These are phyloP conservation scores for Drosophila subpulchrella DNA, from an alignment of 1,140 invertebrate species.

Conservation along the genomic window DNA sequence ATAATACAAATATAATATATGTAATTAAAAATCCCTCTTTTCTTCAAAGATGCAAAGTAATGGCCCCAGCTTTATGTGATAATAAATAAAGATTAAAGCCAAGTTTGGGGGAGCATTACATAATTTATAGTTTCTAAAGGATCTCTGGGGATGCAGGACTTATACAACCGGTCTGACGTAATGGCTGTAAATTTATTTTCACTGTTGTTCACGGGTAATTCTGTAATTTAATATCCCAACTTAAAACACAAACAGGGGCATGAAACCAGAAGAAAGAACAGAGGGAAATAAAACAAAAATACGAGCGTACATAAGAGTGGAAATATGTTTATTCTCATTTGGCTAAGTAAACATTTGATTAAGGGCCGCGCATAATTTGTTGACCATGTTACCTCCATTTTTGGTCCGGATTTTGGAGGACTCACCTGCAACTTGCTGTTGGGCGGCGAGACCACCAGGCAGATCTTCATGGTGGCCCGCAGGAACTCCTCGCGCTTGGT, in stretches of 20 bases:
- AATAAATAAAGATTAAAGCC: constrained; percentile 2
- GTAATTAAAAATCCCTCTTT: too few relatives aligned
- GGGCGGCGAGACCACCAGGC: constrained; percentile 83
- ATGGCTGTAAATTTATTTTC: constrained; percentile 17
- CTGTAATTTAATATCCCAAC: constrained; percentile 44
- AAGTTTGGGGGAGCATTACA: neutral
- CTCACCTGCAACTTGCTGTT: constrained; percentile 83
- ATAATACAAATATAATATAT: too few relatives aligned
- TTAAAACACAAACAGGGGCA: constrained; percentile 33
- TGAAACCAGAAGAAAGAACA: constrained; percentile 1
- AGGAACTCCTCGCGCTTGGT: constrained; percentile 85
- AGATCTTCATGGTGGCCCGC: constrained; percentile 84
- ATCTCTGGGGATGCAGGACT: neutral
- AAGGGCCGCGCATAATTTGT: constrained; percentile 43
- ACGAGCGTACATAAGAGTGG: constrained; percentile 39
- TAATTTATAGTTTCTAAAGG: constrained; percentile 16
- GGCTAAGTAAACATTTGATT: constrained; percentile 55
- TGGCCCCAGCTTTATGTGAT: neutral
- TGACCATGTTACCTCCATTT: constrained; percentile 5
- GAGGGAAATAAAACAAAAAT: constrained; percentile 48
- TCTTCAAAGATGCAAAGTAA: neutral
- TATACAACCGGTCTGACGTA: neutral
- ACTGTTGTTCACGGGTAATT: constrained; percentile 23
- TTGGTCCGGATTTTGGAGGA: constrained; percentile 1
- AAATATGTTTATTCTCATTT: constrained; percentile 61